Percentiles rank a stretch among this genome's conserved stretches.
Evolutionary conservation across 2,113 vertebrate species (phyloP).

Genomic region (Antechinus flavipes): DNA sequence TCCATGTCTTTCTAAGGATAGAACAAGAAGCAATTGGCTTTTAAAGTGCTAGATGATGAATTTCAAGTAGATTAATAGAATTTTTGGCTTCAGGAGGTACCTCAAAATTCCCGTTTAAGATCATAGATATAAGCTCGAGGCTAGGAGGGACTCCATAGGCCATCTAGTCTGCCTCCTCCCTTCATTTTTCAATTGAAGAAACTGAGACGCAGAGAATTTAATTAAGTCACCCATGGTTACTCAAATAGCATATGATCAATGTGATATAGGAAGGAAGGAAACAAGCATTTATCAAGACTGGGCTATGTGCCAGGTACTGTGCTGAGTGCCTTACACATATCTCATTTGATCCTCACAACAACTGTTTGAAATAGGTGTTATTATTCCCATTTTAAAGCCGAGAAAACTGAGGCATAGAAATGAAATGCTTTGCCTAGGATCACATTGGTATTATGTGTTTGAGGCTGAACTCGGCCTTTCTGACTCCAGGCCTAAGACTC

Average conservation of each 20-base stretch:
- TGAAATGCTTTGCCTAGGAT: not conserved
- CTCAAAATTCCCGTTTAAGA: not conserved
- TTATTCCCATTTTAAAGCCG: not conserved
- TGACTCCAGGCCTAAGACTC: not conserved
- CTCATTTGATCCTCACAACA: not conserved
- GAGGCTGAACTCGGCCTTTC: not conserved
- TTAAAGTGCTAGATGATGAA: constrained; percentile 6
- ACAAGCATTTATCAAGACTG: not conserved
- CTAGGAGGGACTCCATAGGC: not conserved
- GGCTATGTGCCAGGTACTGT: not conserved
- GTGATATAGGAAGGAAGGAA: not conserved
- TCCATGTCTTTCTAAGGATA: constrained; percentile 10
- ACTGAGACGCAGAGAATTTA: not conserved
- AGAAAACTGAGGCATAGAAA: not conserved
- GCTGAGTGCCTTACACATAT: not conserved
- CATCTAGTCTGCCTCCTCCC: not conserved
- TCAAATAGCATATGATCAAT: not conserved
- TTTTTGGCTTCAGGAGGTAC: not conserved
- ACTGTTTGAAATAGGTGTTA: not conserved
- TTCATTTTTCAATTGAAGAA: constrained; percentile 20
- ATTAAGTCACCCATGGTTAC: not conserved
- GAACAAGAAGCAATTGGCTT: constrained; percentile 31
- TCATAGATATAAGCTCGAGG: not conserved
- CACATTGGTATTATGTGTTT: not conserved
- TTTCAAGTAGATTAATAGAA: not conserved